Evolutionary conservation across 2,888 invertebrate genomes (phyloP).

Genomic region (Eurois occulta): DNA sequence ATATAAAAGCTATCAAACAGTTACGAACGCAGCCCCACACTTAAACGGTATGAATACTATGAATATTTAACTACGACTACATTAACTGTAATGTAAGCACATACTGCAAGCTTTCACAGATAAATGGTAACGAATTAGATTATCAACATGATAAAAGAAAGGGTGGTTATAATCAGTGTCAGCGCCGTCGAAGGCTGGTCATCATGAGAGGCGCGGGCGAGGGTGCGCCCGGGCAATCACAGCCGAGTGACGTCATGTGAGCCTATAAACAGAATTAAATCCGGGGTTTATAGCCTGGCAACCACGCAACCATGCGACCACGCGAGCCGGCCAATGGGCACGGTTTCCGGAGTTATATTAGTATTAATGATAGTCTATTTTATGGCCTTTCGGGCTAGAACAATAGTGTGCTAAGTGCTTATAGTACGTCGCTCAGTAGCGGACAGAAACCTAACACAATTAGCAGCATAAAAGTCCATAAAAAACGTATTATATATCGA

Average conservation of each 20-base stretch:
- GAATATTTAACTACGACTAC: conserved; percentile 37
- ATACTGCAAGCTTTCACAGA: conserved; percentile 22
- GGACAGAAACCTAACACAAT: background rate
- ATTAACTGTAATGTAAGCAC: conserved; percentile 15
- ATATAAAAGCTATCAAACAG: conserved; percentile 1
- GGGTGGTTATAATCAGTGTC: conserved; percentile 44
- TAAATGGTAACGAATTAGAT: conserved; percentile 45
- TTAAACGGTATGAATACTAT: conserved; percentile 30
- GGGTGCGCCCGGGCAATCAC: conserved; percentile 63
- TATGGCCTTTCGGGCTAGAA: conserved; percentile 18
- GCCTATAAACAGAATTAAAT: conserved; percentile 66
- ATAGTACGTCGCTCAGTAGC: background rate
- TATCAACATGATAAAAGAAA: conserved; percentile 49
- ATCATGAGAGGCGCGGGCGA: conserved; percentile 54
- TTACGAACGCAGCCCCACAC: background rate
- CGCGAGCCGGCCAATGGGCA: conserved; percentile 41
- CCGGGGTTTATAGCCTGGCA: conserved; percentile 49
- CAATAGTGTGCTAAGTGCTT: conserved; percentile 7
- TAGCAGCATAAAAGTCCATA: background rate
- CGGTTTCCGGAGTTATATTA: conserved; percentile 56
- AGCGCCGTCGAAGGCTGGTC: conserved; percentile 45
- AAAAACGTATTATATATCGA: background rate
- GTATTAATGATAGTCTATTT: conserved; percentile 54
- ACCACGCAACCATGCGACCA: conserved; percentile 61
- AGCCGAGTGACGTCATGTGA: conserved; percentile 69